phyloP scores from a whole-genome alignment of 2,888 invertebrate species.

The Cephus rjabovi region DNA sequence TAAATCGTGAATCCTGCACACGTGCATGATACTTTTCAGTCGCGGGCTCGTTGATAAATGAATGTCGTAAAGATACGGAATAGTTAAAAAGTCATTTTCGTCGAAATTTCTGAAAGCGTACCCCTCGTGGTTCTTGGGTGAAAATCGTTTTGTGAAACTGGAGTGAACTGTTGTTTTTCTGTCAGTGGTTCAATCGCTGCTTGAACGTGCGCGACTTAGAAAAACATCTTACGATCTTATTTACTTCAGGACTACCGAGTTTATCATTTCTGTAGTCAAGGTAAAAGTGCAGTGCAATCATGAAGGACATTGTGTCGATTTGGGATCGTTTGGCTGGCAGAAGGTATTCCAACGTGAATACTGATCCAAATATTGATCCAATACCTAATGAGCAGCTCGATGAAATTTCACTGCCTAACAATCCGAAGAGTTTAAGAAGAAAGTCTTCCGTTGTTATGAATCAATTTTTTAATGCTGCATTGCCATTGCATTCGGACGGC shows the following conservation, averaged over 20 bases:
- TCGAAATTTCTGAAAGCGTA: not conserved
- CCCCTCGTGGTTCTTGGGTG: not conserved
- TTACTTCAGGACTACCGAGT: not conserved
- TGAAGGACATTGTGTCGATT: slow-evolving; percentile 75
- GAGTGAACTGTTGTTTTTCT: not conserved
- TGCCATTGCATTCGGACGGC: slow-evolving; percentile 63
- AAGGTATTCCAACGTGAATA: slow-evolving; percentile 71
- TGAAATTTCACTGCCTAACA: slow-evolving; percentile 36
- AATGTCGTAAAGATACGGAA: not conserved
- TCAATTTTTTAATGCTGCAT: slow-evolving; percentile 67
- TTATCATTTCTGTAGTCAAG: not conserved
- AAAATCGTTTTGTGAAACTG: not conserved
- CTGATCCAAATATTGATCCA: slow-evolving; percentile 38
- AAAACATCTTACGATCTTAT: not conserved
- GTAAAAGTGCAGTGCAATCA: slow-evolving; percentile 48
- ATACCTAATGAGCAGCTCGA: slow-evolving; percentile 21
- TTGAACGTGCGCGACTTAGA: not conserved
- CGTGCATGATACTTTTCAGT: not conserved
- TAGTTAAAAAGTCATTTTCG: not conserved
- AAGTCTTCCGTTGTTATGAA: slow-evolving; percentile 64
- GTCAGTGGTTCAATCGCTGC: not conserved
- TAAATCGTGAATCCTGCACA: not conserved
- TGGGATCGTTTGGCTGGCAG: slow-evolving; percentile 70
- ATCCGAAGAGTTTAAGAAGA: slow-evolving; percentile 60
- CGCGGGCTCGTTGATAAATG: not conserved